Evolutionary conservation across 1,140 invertebrate species (phyloP), one percentile per base, ranked within the genome.

Genomic region (Arion vulgaris): DNA sequence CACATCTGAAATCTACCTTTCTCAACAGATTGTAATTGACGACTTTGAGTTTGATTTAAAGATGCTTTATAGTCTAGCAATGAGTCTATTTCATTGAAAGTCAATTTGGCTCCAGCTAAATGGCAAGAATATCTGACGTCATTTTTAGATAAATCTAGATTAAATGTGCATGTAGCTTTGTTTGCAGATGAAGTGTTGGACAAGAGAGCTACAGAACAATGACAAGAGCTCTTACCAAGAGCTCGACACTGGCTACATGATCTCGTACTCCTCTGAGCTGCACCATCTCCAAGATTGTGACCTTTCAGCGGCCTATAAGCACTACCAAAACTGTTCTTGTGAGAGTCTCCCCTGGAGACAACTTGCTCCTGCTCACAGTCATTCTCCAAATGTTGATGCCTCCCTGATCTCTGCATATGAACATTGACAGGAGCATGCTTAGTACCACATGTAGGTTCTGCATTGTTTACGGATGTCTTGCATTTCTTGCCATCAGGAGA

Each of bases 1-100:
- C 53, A 57, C 53, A 57, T 66, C 28, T 66, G 62, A n/a, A 57
- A 23, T n/a, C 4, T 28, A 28, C 62, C 62, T 66, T 17, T 66
- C 32, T 32, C 62, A 2, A 32, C 62, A 66, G 62, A 11, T 28
- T 66, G 62, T 23, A 66, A 11, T 7, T 66, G 62, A 66, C 28
- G 62, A 28, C 19, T 66, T 28, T 66, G 62, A 23, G n/a, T 32
- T 66, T 66, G 28, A 32, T 28, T 66, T 28, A 66, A 66, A 34
- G 62, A 66, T 32, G 62, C 28, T 9, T 66, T 66, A 17, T 66
- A 66, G 0, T 66, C 62, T 28, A 66, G 28, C 7, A 66, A 28
- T 32, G 62, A 66, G 17, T 66, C 28, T 66, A 66, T 66, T 66
- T 66, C 62, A 66, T 34, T 66, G n/a, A 66, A 66, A 7, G 62